Evolutionary conservation across 2,888 invertebrate genomes (phyloP).

Genomic region (Drosophila tripunctata): DNA sequence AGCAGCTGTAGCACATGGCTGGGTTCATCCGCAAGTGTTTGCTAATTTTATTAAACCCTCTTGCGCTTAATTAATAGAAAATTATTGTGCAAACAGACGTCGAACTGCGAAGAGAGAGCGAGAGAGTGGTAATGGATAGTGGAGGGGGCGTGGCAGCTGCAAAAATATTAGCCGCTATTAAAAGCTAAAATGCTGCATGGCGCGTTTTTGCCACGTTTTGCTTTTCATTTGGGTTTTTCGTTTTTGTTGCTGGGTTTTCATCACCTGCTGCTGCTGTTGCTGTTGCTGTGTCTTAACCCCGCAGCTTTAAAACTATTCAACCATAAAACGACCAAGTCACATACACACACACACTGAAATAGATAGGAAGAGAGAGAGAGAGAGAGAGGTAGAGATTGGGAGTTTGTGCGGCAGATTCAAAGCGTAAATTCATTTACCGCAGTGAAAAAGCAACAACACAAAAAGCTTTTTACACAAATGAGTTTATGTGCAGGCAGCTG

Average conservation of each 20-base stretch:
- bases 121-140: background rate
- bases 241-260: slow-evolving; percentile 35
- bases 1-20: slow-evolving; percentile 29
- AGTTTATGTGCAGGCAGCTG: slow-evolving; percentile 58
- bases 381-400: background rate
- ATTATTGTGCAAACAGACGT: slow-evolving; percentile 71
- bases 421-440: slow-evolving; percentile 77
- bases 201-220: slow-evolving; percentile 11
- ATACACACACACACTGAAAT: slow-evolving; percentile 23
- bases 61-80: slow-evolving; percentile 80
- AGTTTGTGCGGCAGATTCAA: slow-evolving; percentile 34
- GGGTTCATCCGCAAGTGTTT: slow-evolving; percentile 62
- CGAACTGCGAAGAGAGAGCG: background rate
- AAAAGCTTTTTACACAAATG: slow-evolving; percentile 77
- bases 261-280: slow-evolving; percentile 44
- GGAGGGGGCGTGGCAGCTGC: slow-evolving; percentile 34
- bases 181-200: slow-evolving; percentile 49
- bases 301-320: slow-evolving; percentile 71
- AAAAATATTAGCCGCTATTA: slow-evolving; percentile 69
- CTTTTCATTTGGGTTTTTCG: slow-evolving; percentile 28
- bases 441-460: slow-evolving; percentile 45
- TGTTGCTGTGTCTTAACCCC: slow-evolving; percentile 45
- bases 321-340: slow-evolving; percentile 64
- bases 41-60: slow-evolving; percentile 77
- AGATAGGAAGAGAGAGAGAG: slow-evolving; percentile 1